Base-by-base conservation (phyloP, 1,140 invertebrate species). In the Drosophila aff. region DNA sequence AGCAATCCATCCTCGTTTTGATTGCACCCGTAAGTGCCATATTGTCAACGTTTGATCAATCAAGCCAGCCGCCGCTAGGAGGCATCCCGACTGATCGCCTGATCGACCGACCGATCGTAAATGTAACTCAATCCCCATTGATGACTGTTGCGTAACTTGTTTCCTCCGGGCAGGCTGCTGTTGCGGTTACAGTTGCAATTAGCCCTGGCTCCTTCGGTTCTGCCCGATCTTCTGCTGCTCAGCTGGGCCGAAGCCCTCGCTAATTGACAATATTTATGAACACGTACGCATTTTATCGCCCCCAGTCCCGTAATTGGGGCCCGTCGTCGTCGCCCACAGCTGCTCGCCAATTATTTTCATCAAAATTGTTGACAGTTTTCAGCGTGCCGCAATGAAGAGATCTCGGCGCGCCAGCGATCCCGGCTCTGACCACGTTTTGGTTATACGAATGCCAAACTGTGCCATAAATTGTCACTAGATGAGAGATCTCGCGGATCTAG, bases 241-340 rank as follows among this genome's bases (percentile, higher is more conserved):
- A 23, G 52, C 49, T 76, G 74, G 58, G 46, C 53, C 8, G 16
- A 9, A 33, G 50, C 50, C 68, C 66, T 80, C 67, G 72, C 85
- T 91, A 91, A 91, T 91, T 91, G 89, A 91, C 89, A 91, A 89
- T 91, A 91, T 91, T 91, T 91, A 91, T 91, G 89, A 91, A 91
- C 89, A 91, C 89, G 87, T 91, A 91, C 83, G 64, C 89, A 89
- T 90, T 90, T 85, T 89, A 83, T 90, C 85, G 85, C 85, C 81
- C 74, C 78, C 76, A 57, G 66, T 67, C 55, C 77, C 83, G 40
- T 89, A 90, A 90, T 89, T 89, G 84, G 84, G 84, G 18, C 50
- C 46, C 57, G 40, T 55, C 44, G 47, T 78, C 82, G 47, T 78
- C 82, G 82, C 75, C 68, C 78, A 82, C 73, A 79, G 66, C 53